Percentiles rank a stretch among this genome's conserved stretches.
phyloP scores from a whole-genome alignment of 1,140 invertebrate genomes.

The Tetraneura akinire region DNA sequence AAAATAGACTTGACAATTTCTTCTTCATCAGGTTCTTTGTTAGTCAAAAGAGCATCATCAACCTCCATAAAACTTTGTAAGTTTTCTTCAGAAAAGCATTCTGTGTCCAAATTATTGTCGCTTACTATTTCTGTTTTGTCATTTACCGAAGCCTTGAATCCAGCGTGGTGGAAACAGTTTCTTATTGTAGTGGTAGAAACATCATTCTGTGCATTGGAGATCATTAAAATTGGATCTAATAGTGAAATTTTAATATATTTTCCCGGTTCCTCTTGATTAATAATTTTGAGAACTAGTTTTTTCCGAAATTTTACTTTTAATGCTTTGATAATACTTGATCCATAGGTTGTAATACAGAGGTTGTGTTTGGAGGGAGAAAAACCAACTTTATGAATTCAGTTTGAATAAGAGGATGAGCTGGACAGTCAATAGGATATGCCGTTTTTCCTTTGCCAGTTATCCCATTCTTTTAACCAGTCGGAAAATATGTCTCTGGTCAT shows the following conservation, averaged over 20 bases:
- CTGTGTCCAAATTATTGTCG: background rate
- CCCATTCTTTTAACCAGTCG: background rate
- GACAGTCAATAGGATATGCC: background rate
- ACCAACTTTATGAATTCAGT: slow-evolving; percentile 51
- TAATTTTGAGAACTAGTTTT: background rate
- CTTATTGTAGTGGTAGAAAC: background rate
- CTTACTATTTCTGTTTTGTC: background rate
- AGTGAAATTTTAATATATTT: background rate
- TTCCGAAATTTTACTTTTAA: slow-evolving; percentile 50
- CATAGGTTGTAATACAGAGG: slow-evolving; percentile 59
- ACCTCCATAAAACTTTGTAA: background rate
- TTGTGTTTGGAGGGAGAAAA: slow-evolving; percentile 59
- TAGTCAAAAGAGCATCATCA: background rate
- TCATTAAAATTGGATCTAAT: slow-evolving; percentile 12
- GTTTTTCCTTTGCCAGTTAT: background rate
- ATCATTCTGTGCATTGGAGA: background rate
- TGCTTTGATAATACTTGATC: slow-evolving; percentile 57
- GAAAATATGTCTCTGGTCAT: slow-evolving; percentile 10
- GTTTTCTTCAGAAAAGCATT: background rate
- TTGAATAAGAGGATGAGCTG: slow-evolving; percentile 3
- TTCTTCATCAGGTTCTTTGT: too few species aligned
- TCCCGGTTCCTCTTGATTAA: background rate
- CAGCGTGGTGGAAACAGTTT: background rate
- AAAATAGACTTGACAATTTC: too few species aligned
- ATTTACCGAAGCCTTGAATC: background rate